Base-by-base conservation (phyloP, 2,888 invertebrate genomes). In the Athetis lepigone region DNA sequence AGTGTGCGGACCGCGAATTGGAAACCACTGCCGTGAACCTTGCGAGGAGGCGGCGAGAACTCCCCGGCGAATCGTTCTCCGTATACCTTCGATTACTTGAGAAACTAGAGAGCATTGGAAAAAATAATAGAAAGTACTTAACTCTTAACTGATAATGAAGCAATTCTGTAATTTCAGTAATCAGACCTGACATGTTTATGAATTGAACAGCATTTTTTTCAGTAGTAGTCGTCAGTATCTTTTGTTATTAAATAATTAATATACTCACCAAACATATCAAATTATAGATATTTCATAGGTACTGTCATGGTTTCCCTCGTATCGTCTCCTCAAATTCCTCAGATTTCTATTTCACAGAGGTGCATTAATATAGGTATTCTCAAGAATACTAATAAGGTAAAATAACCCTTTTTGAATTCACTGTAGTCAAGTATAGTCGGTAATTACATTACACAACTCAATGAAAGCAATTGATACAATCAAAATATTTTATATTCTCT, bases 1-100 rank as follows among this genome's bases (percentile, higher is more conserved):
- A 80, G 83, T 83, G 87, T 85, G 86, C 80, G 73, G 83, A 63
- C 79, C 88, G 84, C 86, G 88, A 86, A 85, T 88, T 86, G 88
- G 87, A 86, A 89, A 89, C 89, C 88, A 82, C 85, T 78, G 51
- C 80, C 81, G 80, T 72, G 77, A 75, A 79, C 74, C 72, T 78
- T 66, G 70, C 75, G 70, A 79, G 75, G 69, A 78, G 79, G 83
- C 82, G 81, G 81, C 71, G 77, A 70, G 78, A 77, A 78, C 81
- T 86, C 85, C 82, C 83, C 70, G 67, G 83, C 72, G 85, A 79
- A 86, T 81, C 82, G 79, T 86, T 88, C 84, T 80, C 79, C 36
- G 27, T 78, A 81, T 84, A 86, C 85, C 85, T 83, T 86, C 85
- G 86, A 90, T 84, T 81, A 81, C 77, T 71, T 63, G 65, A 75